These are phyloP conservation scores for Cheumatopsyche charites DNA, from an alignment of 1,140 invertebrate genomes.

Conservation along the genomic window DNA sequence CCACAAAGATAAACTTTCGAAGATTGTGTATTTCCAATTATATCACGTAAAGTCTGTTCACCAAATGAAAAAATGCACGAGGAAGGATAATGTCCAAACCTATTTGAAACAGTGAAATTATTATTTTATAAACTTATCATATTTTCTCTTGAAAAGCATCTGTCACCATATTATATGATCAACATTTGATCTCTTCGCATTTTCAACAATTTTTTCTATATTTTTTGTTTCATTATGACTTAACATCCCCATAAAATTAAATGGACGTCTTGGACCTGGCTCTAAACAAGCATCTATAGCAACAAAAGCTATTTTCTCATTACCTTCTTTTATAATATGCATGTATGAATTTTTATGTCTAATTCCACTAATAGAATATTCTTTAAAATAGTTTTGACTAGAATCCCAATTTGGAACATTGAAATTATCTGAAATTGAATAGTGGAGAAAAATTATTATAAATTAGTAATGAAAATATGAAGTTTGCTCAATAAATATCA, in stretches of 20 bases:
- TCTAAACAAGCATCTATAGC: constrained; percentile 87
- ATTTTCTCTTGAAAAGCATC: no score
- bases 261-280: constrained; percentile 84
- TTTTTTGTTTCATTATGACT: constrained; percentile 65
- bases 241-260: constrained; percentile 88
- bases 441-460: constrained; percentile 41
- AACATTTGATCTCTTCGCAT: constrained; percentile 56
- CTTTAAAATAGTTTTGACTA: constrained; percentile 77
- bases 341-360: constrained; percentile 77
- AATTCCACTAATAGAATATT: constrained; percentile 81
- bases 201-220: constrained; percentile 61
- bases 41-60: constrained; percentile 56
- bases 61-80: constrained; percentile 78
- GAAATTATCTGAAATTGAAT: constrained; percentile 82
- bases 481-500: no score
- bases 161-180: constrained; percentile 68
- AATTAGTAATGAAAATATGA: not conserved
- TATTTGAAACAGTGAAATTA: constrained; percentile 38
- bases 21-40: constrained; percentile 62
- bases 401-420: constrained; percentile 75
- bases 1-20: constrained; percentile 82
- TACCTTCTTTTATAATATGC: constrained; percentile 66
- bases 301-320: constrained; percentile 77
- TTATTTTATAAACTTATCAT: constrained; percentile 3
- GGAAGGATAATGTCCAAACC: constrained; percentile 93